A percentile compares a stretch with the other conserved stretches of the same genome.
phyloP scores from a whole-genome alignment of 2,888 invertebrate species.

The Leptinotarsa haldemani region DNA sequence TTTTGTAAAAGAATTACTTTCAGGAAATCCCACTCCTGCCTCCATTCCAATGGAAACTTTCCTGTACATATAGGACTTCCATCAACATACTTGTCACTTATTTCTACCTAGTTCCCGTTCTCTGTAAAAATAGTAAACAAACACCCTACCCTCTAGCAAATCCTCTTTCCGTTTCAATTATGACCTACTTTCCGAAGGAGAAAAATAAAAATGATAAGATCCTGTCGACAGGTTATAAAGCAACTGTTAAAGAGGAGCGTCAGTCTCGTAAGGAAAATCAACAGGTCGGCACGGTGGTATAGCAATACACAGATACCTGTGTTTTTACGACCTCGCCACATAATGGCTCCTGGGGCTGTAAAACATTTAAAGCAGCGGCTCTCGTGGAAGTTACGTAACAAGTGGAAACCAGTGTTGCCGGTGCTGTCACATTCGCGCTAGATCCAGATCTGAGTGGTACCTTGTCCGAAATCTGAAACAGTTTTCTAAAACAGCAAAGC shows the following conservation, averaged over 20 bases:
- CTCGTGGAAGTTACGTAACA: constrained; percentile 33
- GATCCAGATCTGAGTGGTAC: too few species aligned
- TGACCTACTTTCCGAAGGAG: constrained; percentile 10
- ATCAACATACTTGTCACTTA: background rate
- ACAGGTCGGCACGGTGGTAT: constrained; percentile 56
- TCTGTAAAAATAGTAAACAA: background rate
- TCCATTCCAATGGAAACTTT: too few species aligned
- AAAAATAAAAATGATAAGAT: constrained; percentile 10
- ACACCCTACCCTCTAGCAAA: background rate
- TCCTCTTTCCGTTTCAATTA: constrained; percentile 8
- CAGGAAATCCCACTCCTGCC: too few species aligned
- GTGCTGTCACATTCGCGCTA: background rate
- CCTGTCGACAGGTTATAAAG: constrained; percentile 44
- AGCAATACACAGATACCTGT: constrained; percentile 54
- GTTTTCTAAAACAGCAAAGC: too few species aligned
- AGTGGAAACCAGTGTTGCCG: constrained; percentile 16
- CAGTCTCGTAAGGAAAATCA: constrained; percentile 54
- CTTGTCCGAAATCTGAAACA: too few species aligned
- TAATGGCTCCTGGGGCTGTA: constrained; percentile 44
- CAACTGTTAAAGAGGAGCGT: constrained; percentile 33
- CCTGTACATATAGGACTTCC: background rate
- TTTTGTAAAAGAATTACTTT: too few species aligned
- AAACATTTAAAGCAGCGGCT: constrained; percentile 33
- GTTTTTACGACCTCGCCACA: constrained; percentile 51
- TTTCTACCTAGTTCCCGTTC: background rate